Percentiles rank a stretch among this genome's conserved stretches.
Conservation (phyloP, 2,888 invertebrate genomes). For the Lacanobia wlatinum region DNA sequence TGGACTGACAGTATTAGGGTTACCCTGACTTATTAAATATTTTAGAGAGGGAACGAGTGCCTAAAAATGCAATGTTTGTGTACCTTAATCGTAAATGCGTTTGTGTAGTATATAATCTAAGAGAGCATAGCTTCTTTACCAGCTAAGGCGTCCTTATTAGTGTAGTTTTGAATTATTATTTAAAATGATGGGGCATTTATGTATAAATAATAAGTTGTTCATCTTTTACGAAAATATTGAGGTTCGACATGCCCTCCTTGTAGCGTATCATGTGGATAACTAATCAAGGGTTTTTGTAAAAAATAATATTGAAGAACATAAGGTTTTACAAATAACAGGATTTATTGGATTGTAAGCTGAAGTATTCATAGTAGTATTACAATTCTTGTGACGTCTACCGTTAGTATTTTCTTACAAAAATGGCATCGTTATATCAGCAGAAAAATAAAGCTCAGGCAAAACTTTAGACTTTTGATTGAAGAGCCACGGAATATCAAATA, state of each 20-base stretch:
- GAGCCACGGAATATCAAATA: slow-evolving; percentile 8
- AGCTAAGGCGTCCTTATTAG: too few relatives aligned
- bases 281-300: too few relatives aligned
- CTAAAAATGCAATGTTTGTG: not conserved
- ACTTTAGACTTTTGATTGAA: not conserved
- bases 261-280: too few relatives aligned
- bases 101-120: not conserved
- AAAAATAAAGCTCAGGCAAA: not conserved
- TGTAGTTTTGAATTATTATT: too few relatives aligned
- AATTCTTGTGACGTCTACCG: not conserved
- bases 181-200: too few relatives aligned
- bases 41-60: not conserved
- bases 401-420: not conserved
- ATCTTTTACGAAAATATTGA: too few relatives aligned
- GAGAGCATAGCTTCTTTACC: too few relatives aligned
- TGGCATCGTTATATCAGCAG: not conserved
- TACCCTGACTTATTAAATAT: not conserved
- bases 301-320: too few relatives aligned
- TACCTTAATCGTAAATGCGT: not conserved
- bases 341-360: not conserved
- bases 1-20: not conserved
- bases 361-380: not conserved
- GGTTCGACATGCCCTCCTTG: too few relatives aligned
- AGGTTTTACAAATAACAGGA: not conserved
- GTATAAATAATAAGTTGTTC: too few relatives aligned